phyloP scores from a whole-genome alignment of 2,113 vertebrate species.

The Pomatostomus ruficeps region DNA sequence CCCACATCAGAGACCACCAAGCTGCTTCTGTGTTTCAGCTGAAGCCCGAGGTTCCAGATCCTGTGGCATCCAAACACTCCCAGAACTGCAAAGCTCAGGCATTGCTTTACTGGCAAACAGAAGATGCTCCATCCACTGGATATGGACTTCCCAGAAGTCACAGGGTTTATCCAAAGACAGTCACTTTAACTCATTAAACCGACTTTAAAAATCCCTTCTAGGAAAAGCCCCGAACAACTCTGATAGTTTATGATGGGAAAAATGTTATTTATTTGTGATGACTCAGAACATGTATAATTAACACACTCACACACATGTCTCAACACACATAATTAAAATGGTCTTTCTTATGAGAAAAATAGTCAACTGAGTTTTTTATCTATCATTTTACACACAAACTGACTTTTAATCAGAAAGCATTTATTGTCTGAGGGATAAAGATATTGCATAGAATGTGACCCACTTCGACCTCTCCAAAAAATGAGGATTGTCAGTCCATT shows the following conservation, averaged over 20 bases:
- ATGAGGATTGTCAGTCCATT: not conserved
- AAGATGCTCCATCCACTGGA: not conserved
- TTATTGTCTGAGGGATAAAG: not conserved
- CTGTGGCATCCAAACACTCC: not conserved
- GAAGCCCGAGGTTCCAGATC: not conserved
- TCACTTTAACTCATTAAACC: not conserved
- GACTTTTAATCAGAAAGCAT: no score
- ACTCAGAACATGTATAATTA: not conserved
- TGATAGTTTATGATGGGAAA: not conserved
- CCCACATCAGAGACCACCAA: not conserved
- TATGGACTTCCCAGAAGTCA: not conserved
- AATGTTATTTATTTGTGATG: not conserved
- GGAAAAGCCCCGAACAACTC: not conserved
- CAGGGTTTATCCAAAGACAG: not conserved
- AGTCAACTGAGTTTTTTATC: not conserved
- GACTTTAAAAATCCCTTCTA: not conserved
- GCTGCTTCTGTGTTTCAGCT: not conserved
- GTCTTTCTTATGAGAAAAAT: not conserved
- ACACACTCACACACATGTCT: accelerated
- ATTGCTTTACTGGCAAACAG: not conserved
- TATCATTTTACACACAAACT: not conserved
- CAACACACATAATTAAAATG: not conserved
- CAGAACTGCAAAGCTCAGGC: not conserved
- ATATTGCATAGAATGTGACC: accelerated
- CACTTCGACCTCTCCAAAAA: not conserved